Conservation (phyloP, 2,797 vertebrate genomes). For the Hypotaenidia okinawae region DNA sequence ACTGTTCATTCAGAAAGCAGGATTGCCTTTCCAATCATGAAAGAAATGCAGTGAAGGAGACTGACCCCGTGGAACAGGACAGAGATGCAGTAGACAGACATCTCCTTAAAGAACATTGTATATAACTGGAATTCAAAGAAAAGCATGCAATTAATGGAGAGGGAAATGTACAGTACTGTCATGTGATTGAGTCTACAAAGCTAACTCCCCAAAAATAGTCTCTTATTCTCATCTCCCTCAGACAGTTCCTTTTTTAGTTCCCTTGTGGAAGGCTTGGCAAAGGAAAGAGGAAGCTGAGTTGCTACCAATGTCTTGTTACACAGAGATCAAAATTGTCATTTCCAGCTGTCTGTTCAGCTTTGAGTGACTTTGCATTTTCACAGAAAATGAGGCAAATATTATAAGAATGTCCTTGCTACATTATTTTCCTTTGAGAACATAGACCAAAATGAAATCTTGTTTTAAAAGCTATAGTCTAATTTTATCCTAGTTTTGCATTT, state of each 20-base stretch:
- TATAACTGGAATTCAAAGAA: not conserved
- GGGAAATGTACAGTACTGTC: not conserved
- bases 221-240: conserved; percentile 23
- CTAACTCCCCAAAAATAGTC: not conserved
- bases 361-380: conserved; percentile 11
- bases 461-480: not conserved
- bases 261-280: conserved; percentile 35
- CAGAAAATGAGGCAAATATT: not conserved
- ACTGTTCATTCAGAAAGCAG: not conserved
- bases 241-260: conserved; percentile 40
- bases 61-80: not conserved
- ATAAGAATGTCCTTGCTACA: not conserved
- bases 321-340: conserved; percentile 23
- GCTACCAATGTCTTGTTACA: not conserved
- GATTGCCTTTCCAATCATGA: not conserved
- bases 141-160: not conserved
- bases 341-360: conserved; percentile 37
- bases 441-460: not conserved
- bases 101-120: not conserved
- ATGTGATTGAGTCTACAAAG: not conserved
- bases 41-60: not conserved
- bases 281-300: conserved; percentile 39
- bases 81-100: not conserved
- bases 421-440: not conserved
- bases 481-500: not conserved